These are phyloP conservation scores for Sebastes vulpes DNA, from an alignment of 2,797 vertebrate genomes.

Conservation along the genomic window DNA sequence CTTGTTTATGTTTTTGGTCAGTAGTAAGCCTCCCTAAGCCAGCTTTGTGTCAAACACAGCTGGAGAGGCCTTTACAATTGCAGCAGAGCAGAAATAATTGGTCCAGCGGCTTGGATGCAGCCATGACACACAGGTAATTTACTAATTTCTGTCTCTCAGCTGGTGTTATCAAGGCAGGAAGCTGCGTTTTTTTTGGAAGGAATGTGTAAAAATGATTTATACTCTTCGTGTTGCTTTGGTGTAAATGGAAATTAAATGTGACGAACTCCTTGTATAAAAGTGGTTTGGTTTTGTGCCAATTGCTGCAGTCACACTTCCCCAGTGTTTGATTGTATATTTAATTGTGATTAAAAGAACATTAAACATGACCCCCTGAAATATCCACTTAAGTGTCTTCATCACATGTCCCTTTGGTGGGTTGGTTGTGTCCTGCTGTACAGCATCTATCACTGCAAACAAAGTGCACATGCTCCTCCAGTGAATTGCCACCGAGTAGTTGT, in stretches of 20 bases:
- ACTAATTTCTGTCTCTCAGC: conserved; percentile 77
- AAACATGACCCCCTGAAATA: neutral
- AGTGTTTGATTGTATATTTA: neutral
- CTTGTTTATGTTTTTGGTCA: conserved; percentile 81
- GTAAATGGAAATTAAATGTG: conserved; percentile 7
- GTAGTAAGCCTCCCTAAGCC: conserved; percentile 68
- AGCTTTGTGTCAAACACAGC: conserved; percentile 81
- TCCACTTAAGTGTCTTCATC: neutral
- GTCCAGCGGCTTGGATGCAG: conserved; percentile 75
- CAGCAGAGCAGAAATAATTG: conserved; percentile 83
- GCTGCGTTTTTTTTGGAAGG: conserved; percentile 22
- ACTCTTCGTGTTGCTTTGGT: conserved; percentile 18
- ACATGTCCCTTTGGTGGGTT: neutral
- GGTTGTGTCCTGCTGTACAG: neutral
- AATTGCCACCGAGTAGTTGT: conserved; percentile 31
- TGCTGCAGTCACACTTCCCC: neutral
- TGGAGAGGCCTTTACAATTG: conserved; percentile 77
- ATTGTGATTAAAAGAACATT: neutral
- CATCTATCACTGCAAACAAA: conserved; percentile 9
- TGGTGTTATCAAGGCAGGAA: conserved; percentile 52
- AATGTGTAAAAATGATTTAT: conserved; percentile 55
- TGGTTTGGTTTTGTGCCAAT: conserved; percentile 3
- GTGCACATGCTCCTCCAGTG: neutral
- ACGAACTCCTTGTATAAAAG: neutral
- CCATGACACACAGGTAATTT: conserved; percentile 81